phyloP scores from a whole-genome alignment of 2,888 invertebrate species.

The Sturmia bella region DNA sequence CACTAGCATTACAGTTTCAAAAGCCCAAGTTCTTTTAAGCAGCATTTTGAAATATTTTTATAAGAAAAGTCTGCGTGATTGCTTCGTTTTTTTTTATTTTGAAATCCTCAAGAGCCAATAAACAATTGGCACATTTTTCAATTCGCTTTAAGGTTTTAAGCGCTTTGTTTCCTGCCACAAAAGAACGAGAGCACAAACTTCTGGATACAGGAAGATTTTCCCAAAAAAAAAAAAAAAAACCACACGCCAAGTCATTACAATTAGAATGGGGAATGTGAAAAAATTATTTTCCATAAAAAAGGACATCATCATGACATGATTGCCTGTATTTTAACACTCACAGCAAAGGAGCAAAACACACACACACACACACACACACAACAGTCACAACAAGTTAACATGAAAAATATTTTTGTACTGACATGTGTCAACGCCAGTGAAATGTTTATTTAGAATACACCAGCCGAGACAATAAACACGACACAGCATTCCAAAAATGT shows the following conservation, averaged over 20 bases:
- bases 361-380: background rate
- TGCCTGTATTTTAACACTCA: constrained; percentile 7
- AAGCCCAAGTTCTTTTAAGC: no score
- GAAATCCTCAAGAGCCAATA: no score
- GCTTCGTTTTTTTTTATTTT: no score
- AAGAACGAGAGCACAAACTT: background rate
- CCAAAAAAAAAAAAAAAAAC: background rate
- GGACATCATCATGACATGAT: constrained; percentile 23
- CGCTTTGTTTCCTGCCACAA: background rate
- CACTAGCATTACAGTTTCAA: no score
- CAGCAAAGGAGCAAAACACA: background rate
- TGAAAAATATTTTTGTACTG: constrained; percentile 1
- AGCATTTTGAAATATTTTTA: no score
- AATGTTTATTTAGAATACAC: constrained; percentile 33
- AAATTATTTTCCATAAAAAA: constrained; percentile 7
- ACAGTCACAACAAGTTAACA: background rate
- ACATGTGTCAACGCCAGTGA: constrained; percentile 49
- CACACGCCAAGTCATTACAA: constrained; percentile 18
- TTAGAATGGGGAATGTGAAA: background rate
- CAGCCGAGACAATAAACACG: constrained; percentile 8
- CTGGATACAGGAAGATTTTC: background rate
- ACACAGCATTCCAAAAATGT: constrained; percentile 3
- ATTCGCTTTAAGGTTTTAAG: background rate
- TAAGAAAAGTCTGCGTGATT: no score
- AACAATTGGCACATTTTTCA: no score